These are phyloP conservation scores for Eutrigla gurnardus DNA, from an alignment of 2,797 vertebrate genomes.

Conservation along the genomic window DNA sequence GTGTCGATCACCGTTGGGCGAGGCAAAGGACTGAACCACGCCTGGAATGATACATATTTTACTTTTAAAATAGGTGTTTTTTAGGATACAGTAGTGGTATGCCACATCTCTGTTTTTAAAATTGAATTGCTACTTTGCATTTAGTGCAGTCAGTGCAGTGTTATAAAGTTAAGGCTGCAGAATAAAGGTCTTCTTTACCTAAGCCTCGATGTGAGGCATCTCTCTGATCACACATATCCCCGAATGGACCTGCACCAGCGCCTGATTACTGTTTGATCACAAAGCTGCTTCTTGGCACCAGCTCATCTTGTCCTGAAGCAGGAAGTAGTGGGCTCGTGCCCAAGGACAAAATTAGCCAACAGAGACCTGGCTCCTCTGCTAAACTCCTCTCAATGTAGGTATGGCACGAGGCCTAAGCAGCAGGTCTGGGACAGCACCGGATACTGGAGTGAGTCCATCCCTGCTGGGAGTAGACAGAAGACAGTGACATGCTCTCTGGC, in stretches of 20 bases:
- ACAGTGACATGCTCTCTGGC: constrained; percentile 16
- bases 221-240: constrained; percentile 17
- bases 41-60: neutral
- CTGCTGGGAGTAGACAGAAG: constrained; percentile 32
- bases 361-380: constrained; percentile 10
- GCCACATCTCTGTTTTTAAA: neutral
- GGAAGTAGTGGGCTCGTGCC: constrained; percentile 40
- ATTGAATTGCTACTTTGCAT: neutral
- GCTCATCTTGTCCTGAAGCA: constrained; percentile 23
- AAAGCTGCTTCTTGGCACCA: constrained; percentile 57
- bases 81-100: neutral
- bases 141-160: neutral
- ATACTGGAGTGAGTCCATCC: constrained; percentile 16
- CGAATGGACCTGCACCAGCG: constrained; percentile 16
- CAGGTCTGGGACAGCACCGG: constrained; percentile 22
- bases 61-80: neutral
- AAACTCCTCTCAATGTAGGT: constrained; percentile 48
- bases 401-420: constrained; percentile 43
- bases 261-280: constrained; percentile 42
- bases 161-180: neutral
- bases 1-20: neutral
- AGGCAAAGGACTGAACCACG: constrained; percentile 13
- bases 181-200: constrained; percentile 6
- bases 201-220: constrained; percentile 9
- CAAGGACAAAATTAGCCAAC: constrained; percentile 52